Percentiles rank a stretch among this genome's conserved stretches.
phyloP scores from a whole-genome alignment of 2,113 vertebrate genomes.

The Strigops habroptila region DNA sequence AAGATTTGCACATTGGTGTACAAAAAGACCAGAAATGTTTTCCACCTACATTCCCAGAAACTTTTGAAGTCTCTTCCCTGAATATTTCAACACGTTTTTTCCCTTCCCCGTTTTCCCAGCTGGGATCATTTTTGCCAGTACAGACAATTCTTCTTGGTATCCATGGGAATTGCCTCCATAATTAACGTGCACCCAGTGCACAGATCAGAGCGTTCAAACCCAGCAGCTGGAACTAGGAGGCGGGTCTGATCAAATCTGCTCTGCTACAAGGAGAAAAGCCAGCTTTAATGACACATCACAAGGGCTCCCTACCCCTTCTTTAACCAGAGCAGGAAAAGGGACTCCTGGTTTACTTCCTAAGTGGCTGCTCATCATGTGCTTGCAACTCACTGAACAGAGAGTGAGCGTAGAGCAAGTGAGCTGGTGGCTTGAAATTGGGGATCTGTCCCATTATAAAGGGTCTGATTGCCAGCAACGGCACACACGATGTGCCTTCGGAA shows the following conservation, averaged over 20 bases:
- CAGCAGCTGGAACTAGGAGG: slow-evolving; percentile 69
- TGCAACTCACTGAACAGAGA: background rate
- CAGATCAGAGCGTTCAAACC: slow-evolving; percentile 64
- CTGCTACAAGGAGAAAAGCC: slow-evolving; percentile 59
- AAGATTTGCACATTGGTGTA: background rate
- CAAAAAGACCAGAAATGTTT: background rate
- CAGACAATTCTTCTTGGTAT: slow-evolving; percentile 64
- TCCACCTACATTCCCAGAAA: background rate
- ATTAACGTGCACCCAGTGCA: slow-evolving; percentile 68
- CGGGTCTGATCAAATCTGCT: slow-evolving; percentile 65
- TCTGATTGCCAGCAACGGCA: background rate
- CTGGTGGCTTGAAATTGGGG: background rate
- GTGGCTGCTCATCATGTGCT: background rate
- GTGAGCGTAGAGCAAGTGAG: background rate
- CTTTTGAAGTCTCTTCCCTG: slow-evolving; percentile 11
- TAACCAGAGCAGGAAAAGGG: background rate
- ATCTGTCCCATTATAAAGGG: background rate
- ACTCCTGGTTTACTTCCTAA: background rate
- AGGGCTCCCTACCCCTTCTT: slow-evolving; percentile 23
- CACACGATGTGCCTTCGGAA: background rate
- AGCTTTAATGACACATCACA: slow-evolving; percentile 64
- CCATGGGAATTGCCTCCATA: slow-evolving; percentile 72
- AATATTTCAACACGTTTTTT: slow-evolving; percentile 23
- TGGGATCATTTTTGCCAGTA: slow-evolving; percentile 55
- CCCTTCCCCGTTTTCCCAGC: slow-evolving; percentile 32